Evolutionary conservation across 1,140 invertebrate genomes (phyloP).

Genomic region (Trinorchestia longiramus): DNA sequence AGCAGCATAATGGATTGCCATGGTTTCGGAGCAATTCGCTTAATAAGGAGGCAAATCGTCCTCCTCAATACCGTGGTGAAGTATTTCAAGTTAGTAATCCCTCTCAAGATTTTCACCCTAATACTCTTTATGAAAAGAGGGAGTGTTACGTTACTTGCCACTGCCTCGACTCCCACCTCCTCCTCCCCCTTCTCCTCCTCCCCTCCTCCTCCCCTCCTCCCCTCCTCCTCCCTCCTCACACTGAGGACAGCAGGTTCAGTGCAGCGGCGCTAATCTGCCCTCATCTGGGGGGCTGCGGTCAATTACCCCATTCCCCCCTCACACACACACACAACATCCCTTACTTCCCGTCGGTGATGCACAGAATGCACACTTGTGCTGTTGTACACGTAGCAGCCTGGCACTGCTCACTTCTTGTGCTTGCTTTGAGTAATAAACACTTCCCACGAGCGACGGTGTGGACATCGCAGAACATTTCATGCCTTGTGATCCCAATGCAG

Average conservation of each 20-base stretch:
- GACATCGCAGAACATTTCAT: background rate
- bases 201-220: too few relatives aligned
- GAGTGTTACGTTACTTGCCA: background rate
- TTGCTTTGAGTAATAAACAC: background rate
- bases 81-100: background rate
- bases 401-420: background rate
- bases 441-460: background rate
- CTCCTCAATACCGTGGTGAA: background rate
- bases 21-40: too few relatives aligned
- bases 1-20: too few relatives aligned
- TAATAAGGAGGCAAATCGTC: background rate
- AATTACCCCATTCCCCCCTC: background rate
- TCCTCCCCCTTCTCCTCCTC: too few relatives aligned
- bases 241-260: background rate
- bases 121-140: background rate
- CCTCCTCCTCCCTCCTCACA: too few relatives aligned
- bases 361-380: background rate
- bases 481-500: background rate
- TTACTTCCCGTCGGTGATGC: too few relatives aligned
- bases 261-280: slow-evolving; percentile 29
- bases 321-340: too few relatives aligned
- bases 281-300: slow-evolving; percentile 1
- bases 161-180: background rate
- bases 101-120: background rate
- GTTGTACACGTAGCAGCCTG: background rate